A percentile compares a stretch with the other conserved stretches of the same genome.
Conservation (phyloP, 2,888 invertebrate genomes). For the Campaea margaritaria region DNA sequence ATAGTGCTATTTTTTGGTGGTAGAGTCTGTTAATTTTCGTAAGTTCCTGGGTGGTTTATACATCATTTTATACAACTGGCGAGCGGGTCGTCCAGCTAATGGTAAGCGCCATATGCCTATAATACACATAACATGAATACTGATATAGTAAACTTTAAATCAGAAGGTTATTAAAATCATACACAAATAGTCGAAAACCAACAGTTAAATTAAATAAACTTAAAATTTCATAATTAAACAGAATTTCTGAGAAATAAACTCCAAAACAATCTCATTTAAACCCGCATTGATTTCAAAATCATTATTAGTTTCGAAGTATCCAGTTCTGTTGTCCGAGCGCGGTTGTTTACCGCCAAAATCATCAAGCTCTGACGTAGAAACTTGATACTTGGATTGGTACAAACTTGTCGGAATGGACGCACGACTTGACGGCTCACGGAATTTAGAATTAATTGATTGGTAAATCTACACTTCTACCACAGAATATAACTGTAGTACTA, state of each 20-base stretch:
- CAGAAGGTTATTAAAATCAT: too few species aligned
- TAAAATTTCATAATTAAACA: neutral
- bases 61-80: neutral
- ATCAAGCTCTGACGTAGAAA: slow-evolving; percentile 31
- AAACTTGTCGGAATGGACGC: slow-evolving; percentile 1
- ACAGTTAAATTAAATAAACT: too few species aligned
- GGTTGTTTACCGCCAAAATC: slow-evolving; percentile 13
- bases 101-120: too few species aligned
- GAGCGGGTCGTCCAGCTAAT: too few species aligned
- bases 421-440: slow-evolving; percentile 9
- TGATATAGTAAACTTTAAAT: too few species aligned
- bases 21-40: too few species aligned
- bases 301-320: slow-evolving; percentile 24
- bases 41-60: too few species aligned
- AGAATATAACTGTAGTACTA: too few species aligned
- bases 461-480: neutral
- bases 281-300: slow-evolving; percentile 12
- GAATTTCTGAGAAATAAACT: neutral
- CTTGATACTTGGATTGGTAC: slow-evolving; percentile 26
- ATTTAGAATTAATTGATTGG: slow-evolving; percentile 11
- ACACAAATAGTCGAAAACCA: too few species aligned
- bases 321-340: slow-evolving; percentile 23
- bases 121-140: too few species aligned
- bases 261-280: slow-evolving; percentile 1
- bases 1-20: too few species aligned